Evolutionary conservation across 2,113 vertebrate genomes (phyloP).

Genomic region (Natator depressus): DNA sequence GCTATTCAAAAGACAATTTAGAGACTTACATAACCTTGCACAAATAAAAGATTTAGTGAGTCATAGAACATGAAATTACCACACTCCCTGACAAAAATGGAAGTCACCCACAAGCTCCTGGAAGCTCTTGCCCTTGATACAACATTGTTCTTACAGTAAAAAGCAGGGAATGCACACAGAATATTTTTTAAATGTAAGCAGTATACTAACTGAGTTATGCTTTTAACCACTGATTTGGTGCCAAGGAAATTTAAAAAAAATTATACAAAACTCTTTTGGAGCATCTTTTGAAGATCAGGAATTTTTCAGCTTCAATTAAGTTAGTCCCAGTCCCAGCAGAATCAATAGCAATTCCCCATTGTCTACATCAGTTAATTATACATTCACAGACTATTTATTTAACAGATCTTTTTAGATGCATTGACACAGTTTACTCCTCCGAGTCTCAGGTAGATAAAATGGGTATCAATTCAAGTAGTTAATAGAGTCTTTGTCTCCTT

Average conservation of each 20-base stretch:
- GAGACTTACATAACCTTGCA: not conserved
- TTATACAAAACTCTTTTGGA: not conserved
- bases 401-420: not conserved
- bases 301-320: not conserved
- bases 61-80: not conserved
- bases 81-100: not conserved
- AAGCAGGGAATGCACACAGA: not conserved
- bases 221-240: not conserved
- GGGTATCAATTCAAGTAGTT: not conserved
- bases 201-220: not conserved
- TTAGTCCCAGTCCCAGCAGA: not conserved
- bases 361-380: not conserved
- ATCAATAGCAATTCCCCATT: not conserved
- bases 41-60: accelerated
- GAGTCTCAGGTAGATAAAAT: not conserved
- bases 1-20: not conserved
- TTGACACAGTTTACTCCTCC: not conserved
- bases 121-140: not conserved
- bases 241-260: not conserved
- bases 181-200: not conserved
- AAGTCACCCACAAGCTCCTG: not conserved
- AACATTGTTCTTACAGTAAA: not conserved
- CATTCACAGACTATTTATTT: not conserved
- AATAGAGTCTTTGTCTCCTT: not conserved
- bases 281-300: not conserved